Evolutionary conservation across 2,797 vertebrate genomes (phyloP), one percentile per base, ranked within the genome.

Genomic region (Tympanoctomys barrerae): DNA sequence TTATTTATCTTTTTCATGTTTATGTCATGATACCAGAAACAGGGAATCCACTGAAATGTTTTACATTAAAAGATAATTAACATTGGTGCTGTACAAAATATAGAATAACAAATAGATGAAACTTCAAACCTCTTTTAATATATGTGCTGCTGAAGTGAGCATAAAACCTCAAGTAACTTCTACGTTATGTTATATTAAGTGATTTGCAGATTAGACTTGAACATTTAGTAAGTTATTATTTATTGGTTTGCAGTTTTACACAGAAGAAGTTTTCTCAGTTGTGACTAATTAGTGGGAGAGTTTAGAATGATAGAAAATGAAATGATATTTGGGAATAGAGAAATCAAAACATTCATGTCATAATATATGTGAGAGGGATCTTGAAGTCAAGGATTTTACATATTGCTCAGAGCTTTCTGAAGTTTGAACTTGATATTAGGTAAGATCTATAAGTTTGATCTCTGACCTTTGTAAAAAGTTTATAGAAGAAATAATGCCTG

Each of bases 21-120:
- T 18, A 73, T 11, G 64, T 64, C n/a, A 78, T 9, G 77, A 54
- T 62, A 36, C 18, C 10, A 75, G 42, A 6, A 2, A 39, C 8
- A 77, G 31, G 73, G 31, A 87, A 85, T 71, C 5, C 31, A 42
- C 42, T 42, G 4, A 73, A 89, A 91, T 82, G 42, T 68, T 79
- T 89, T 64, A 71, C 9, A 7, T 87, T n/a, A 94, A 87, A 93
- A 16, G 21, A 61, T 71, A 70, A 57, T 87, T 82, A 86, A 68
- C 52, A 62, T 36, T 61, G 7, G 31, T 68, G 24, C 28, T 86
- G 2, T 61, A 10, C 82, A 66, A 91, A 91, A 87, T 77, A 75
- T 14, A 80, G 33, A 87, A 14, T 12, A 68, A 26, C 42, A 78
- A 88, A 52, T 49, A 42, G 11, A 81, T 31, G 7, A 70, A 57